Percentiles rank a stretch among this genome's conserved stretches.
These are phyloP conservation scores for Diadegma fenestrale DNA, from an alignment of 2,888 invertebrate species.

Conservation along the genomic window DNA sequence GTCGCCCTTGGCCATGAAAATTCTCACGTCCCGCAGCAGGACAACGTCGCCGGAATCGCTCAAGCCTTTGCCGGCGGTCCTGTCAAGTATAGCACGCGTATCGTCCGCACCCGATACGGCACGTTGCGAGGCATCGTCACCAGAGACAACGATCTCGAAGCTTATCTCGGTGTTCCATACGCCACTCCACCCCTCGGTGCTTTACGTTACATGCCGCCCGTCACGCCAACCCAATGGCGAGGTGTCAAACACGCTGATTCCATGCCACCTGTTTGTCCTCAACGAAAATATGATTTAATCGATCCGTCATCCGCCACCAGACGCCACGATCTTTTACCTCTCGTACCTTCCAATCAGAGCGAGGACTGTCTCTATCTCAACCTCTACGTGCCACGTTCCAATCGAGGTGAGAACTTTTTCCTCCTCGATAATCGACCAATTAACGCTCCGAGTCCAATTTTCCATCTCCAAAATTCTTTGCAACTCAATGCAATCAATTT, in stretches of 20 bases:
- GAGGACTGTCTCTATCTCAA: constrained; percentile 99
- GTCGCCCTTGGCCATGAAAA: constrained; percentile 8
- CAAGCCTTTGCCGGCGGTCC: constrained; percentile 86
- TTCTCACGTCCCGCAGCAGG: not conserved
- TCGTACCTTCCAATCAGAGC: constrained; percentile 95
- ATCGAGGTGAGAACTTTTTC: constrained; percentile 78
- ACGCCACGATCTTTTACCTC: not conserved
- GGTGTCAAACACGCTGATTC: constrained; percentile 92
- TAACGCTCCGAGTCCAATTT: no score
- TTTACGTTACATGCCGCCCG: constrained; percentile 97
- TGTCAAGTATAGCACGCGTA: constrained; percentile 92
- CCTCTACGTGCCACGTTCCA: constrained; percentile 95
- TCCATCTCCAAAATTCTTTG: no score
- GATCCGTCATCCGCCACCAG: not conserved
- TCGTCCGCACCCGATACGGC: constrained; percentile 96
- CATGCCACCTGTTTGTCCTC: constrained; percentile 95
- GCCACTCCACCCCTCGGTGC: constrained; percentile 96
- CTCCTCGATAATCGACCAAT: no score
- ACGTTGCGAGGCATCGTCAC: constrained; percentile 94
- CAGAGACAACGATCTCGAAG: constrained; percentile 95
- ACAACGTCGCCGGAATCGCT: not conserved
- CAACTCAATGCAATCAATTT: no score
- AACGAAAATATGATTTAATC: constrained; percentile 80
- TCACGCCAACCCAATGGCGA: constrained; percentile 95
- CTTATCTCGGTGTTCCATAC: constrained; percentile 97